Evolutionary conservation across 2,888 invertebrate genomes (phyloP).

Genomic region (Dolichomitus sp.): DNA sequence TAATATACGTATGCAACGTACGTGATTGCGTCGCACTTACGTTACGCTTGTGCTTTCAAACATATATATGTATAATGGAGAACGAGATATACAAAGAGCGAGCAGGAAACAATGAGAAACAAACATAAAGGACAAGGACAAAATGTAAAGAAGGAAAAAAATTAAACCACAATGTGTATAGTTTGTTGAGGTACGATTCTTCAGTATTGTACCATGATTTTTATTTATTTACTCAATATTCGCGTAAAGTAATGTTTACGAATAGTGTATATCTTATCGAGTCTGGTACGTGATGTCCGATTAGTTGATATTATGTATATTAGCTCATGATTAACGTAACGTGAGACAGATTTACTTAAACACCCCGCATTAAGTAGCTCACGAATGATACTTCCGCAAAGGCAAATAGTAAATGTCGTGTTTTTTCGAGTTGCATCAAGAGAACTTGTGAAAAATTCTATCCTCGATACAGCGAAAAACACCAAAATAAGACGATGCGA

Average conservation of each 20-base stretch:
- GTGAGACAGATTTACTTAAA: constrained; percentile 43
- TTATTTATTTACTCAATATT: constrained; percentile 57
- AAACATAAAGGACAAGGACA: neutral
- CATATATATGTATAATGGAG: constrained; percentile 15
- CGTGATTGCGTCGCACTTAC: constrained; percentile 41
- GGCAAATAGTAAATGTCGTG: constrained; percentile 34
- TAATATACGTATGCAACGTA: constrained; percentile 37
- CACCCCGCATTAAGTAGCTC: constrained; percentile 48
- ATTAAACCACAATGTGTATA: constrained; percentile 30
- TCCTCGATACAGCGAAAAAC: neutral
- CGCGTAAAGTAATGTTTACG: constrained; percentile 47
- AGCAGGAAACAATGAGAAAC: neutral
- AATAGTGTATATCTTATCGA: constrained; percentile 52
- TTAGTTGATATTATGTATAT: constrained; percentile 46
- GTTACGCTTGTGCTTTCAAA: constrained; percentile 55
- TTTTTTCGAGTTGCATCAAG: constrained; percentile 17
- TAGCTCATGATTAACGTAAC: constrained; percentile 45
- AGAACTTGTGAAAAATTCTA: neutral
- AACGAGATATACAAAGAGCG: constrained; percentile 2
- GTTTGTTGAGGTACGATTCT: constrained; percentile 48
- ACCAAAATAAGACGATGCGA: constrained; percentile 16
- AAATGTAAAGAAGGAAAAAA: constrained; percentile 2
- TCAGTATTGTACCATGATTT: constrained; percentile 54
- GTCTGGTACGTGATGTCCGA: constrained; percentile 51
- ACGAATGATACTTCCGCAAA: constrained; percentile 57